phyloP scores from a whole-genome alignment of 30 jellyfish, hydroid and myxozoan genomes.

The Aurelia aurita complex sp. Pacific region DNA sequence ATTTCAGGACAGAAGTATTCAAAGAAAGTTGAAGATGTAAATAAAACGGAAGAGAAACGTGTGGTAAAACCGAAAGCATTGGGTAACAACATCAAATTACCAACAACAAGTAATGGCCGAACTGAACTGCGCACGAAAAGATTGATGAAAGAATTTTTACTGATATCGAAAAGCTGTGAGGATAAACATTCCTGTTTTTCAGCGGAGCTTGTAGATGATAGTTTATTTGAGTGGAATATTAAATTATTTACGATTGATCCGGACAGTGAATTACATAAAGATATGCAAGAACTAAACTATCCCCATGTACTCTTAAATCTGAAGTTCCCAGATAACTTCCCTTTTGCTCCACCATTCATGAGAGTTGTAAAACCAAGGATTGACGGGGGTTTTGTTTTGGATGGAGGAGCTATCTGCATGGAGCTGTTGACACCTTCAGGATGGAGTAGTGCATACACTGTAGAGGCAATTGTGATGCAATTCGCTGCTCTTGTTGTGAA shows the following conservation, averaged over 20 bases:
- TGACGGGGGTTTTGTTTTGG: constrained; percentile 78
- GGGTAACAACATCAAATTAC: not conserved
- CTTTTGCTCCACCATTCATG: constrained; percentile 89
- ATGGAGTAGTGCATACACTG: constrained; percentile 91
- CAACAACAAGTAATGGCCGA: constrained; percentile 6
- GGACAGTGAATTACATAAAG: constrained; percentile 66
- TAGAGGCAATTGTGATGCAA: constrained; percentile 86
- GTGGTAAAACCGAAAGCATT: not conserved
- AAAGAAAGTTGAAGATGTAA: not conserved
- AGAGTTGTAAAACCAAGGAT: constrained; percentile 85
- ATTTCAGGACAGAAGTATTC: not conserved
- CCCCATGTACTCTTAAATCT: constrained; percentile 58
- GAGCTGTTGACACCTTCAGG: constrained; percentile 87
- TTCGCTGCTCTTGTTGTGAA: constrained; percentile 81
- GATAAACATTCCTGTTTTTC: constrained; percentile 31
- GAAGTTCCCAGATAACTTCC: constrained; percentile 85
- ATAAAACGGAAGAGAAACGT: constrained; percentile 1
- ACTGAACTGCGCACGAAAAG: constrained; percentile 64
- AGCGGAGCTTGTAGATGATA: constrained; percentile 77
- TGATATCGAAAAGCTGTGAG: constrained; percentile 33
- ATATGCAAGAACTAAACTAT: constrained; percentile 53
- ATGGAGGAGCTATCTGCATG: constrained; percentile 98
- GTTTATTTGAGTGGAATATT: constrained; percentile 79
- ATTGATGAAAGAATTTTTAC: constrained; percentile 74
- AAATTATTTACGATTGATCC: constrained; percentile 64